Evolutionary conservation across 2,888 invertebrate genomes (phyloP).

Genomic region (Epistrophe grossulariae): DNA sequence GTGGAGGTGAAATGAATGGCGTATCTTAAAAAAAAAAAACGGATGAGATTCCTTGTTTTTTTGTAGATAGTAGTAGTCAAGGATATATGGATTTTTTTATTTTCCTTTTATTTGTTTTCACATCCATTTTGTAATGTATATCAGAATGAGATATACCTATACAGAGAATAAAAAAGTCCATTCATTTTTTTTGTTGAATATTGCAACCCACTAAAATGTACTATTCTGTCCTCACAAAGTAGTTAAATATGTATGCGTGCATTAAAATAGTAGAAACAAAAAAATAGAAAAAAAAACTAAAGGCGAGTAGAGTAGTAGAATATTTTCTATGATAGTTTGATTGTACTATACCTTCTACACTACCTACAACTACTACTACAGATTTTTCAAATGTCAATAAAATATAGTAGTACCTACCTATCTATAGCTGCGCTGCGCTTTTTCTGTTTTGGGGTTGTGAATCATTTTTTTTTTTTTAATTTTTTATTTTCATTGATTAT

Average conservation of each 20-base stretch:
- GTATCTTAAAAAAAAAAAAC: conserved; percentile 39
- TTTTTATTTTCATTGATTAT: conserved; percentile 23
- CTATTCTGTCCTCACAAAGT: not conserved
- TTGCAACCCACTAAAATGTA: not conserved
- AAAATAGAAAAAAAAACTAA: conserved; percentile 2
- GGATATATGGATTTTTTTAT: conserved; percentile 46
- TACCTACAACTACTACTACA: conserved; percentile 34
- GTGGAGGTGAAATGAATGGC: conserved; percentile 34
- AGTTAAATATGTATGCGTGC: not conserved
- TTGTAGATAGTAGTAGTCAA: conserved; percentile 36
- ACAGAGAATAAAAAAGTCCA: not conserved
- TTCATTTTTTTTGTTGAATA: not conserved
- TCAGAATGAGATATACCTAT: not conserved
- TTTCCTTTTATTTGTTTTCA: not conserved
- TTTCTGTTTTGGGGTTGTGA: conserved; percentile 39
- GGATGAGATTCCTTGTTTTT: conserved; percentile 59
- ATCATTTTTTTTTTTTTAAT: conserved; percentile 24
- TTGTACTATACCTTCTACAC: conserved; percentile 1
- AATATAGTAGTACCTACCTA: conserved; percentile 26
- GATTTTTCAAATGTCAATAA: conserved; percentile 45
- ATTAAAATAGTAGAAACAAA: conserved; percentile 9
- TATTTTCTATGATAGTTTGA: conserved; percentile 25
- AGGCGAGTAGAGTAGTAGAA: conserved; percentile 4
- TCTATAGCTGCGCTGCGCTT: conserved; percentile 35
- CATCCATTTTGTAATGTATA: conserved; percentile 7